These are phyloP conservation scores for Macrostomum lignano DNA, from an alignment of 1,140 invertebrate genomes.

Conservation along the genomic window DNA sequence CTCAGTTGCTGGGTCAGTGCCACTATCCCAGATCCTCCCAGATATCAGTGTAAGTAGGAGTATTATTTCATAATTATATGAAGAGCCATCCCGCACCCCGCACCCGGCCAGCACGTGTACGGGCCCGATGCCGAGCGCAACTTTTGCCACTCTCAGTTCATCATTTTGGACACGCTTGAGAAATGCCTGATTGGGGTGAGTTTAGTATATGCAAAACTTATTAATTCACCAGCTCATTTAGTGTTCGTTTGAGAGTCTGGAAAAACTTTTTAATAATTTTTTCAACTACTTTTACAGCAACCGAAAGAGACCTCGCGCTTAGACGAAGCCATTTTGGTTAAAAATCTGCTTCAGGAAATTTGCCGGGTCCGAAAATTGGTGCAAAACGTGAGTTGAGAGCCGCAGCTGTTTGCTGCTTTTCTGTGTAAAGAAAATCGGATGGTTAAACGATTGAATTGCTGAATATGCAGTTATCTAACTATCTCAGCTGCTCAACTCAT, in stretches of 20 bases:
- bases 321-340: slow-evolving; percentile 79
- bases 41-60: too few relatives aligned
- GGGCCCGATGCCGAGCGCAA: slow-evolving; percentile 55
- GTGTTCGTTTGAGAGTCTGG: not conserved
- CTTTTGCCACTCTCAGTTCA: slow-evolving; percentile 76
- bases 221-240: not conserved
- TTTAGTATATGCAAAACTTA: slow-evolving; percentile 6
- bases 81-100: too few relatives aligned
- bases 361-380: slow-evolving; percentile 41
- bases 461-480: too few relatives aligned
- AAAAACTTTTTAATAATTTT: too few relatives aligned
- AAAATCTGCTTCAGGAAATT: slow-evolving; percentile 62
- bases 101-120: slow-evolving; percentile 34
- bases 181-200: slow-evolving; percentile 51
- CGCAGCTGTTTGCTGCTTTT: too few relatives aligned
- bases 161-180: slow-evolving; percentile 75
- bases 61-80: too few relatives aligned
- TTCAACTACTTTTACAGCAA: slow-evolving; percentile 30
- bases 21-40: too few relatives aligned
- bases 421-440: too few relatives aligned
- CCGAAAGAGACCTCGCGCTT: slow-evolving; percentile 59
- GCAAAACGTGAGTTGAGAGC: slow-evolving; percentile 6
- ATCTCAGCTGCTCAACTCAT: too few relatives aligned
- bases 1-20: too few relatives aligned
- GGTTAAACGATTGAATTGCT: too few relatives aligned